These are phyloP conservation scores for Ommatoiulus sabulosus DNA, from an alignment of 2,888 invertebrate species.

Conservation along the genomic window DNA sequence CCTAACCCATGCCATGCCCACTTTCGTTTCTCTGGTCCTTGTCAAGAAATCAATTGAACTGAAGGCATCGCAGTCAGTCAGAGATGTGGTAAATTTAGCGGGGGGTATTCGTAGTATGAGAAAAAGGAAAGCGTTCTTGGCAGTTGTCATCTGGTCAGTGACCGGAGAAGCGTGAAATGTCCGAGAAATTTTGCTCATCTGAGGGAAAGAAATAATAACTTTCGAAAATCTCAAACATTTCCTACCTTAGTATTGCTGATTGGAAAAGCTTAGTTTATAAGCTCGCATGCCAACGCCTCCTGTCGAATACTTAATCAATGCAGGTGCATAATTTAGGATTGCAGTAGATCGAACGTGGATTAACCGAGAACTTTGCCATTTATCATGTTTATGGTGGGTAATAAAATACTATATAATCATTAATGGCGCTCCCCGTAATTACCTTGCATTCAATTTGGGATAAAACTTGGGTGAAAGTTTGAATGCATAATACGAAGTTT, in stretches of 20 bases:
- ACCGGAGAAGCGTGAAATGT: background rate
- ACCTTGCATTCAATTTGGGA: no score
- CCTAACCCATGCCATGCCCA: background rate
- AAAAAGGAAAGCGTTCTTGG: background rate
- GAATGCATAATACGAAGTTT: no score
- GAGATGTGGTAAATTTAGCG: background rate
- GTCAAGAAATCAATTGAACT: constrained; percentile 22
- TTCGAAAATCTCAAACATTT: background rate
- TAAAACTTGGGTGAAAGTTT: no score
- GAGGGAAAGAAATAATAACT: background rate
- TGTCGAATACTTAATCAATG: no score
- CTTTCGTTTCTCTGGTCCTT: background rate
- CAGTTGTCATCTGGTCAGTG: constrained; percentile 13
- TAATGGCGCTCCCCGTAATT: no score
- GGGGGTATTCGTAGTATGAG: constrained; percentile 8
- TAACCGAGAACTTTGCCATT: no score
- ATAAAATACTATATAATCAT: no score
- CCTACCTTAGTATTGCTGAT: background rate
- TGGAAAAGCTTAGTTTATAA: no score
- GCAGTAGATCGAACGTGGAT: no score
- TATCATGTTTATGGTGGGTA: no score
- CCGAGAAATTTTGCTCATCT: background rate
- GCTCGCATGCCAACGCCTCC: no score
- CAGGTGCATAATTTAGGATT: no score
- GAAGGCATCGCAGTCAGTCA: background rate